These are phyloP conservation scores for Pseudococcus viburni DNA, from an alignment of 2,888 invertebrate genomes.

Conservation along the genomic window DNA sequence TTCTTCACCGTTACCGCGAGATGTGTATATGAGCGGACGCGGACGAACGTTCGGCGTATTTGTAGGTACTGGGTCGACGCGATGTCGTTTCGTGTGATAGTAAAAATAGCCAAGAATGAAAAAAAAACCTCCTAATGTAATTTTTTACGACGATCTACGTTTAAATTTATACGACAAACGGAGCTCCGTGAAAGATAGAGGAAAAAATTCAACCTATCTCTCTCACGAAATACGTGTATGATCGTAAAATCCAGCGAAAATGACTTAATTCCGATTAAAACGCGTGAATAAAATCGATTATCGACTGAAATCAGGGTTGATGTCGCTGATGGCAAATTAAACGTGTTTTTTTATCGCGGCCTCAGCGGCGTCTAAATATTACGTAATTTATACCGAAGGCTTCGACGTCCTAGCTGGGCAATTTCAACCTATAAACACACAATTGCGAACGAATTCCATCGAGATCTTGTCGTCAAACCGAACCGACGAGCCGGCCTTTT, in stretches of 20 bases:
- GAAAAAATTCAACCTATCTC: constrained; percentile 7
- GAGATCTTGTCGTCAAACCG: too few species aligned
- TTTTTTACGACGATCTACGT: constrained; percentile 43
- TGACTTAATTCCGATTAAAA: constrained; percentile 38
- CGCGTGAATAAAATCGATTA: constrained; percentile 49
- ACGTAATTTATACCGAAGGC: not conserved
- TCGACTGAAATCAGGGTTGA: constrained; percentile 44
- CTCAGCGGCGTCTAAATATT: not conserved
- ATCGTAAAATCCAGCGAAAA: constrained; percentile 51
- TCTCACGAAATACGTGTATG: not conserved
- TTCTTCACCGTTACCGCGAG: constrained; percentile 50
- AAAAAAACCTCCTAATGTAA: constrained; percentile 27
- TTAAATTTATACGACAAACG: constrained; percentile 29
- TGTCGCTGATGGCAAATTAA: constrained; percentile 52
- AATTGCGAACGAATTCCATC: too few species aligned
- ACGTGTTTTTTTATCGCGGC: constrained; percentile 30
- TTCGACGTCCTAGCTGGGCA: not conserved
- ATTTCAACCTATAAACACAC: not conserved
- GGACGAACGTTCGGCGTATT: constrained; percentile 41
- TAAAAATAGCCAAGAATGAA: not conserved
- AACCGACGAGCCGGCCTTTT: too few species aligned
- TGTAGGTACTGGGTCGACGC: not conserved
- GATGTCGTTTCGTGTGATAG: constrained; percentile 42
- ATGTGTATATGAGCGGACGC: not conserved
- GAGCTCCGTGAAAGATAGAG: not conserved